A percentile compares a stretch with the other conserved stretches of the same genome.
Conservation (phyloP, 2,113 vertebrate genomes). For the Triplophysa siluroides region DNA sequence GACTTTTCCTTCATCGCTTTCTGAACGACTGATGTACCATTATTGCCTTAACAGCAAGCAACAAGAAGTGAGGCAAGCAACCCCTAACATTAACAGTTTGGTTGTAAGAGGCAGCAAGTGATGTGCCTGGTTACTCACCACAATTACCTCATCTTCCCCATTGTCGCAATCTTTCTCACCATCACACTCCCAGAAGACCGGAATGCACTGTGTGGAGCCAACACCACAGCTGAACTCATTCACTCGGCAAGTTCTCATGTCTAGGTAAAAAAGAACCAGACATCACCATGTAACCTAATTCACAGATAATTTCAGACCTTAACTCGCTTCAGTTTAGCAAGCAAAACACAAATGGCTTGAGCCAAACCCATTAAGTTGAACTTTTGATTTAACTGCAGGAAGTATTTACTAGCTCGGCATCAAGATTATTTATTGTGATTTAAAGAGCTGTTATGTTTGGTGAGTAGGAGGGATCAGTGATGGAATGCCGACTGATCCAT, state of each 20-base stretch:
- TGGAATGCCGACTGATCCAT: background rate
- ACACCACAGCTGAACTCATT: conserved; percentile 93
- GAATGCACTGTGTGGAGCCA: conserved; percentile 89
- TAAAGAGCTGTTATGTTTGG: background rate
- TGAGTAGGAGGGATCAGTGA: background rate
- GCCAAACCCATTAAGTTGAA: background rate
- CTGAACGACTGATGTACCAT: background rate
- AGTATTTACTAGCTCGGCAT: background rate
- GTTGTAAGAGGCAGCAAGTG: background rate
- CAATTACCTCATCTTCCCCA: conserved; percentile 93
- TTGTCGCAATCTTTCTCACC: conserved; percentile 94
- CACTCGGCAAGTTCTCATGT: conserved; percentile 87
- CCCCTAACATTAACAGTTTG: background rate
- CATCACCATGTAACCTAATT: background rate
- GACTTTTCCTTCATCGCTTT: background rate
- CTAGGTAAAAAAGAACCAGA: conserved; percentile 66
- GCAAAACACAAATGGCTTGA: background rate
- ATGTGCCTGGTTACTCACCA: conserved; percentile 75
- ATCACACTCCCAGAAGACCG: conserved; percentile 94
- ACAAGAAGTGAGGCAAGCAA: background rate
- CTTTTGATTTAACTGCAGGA: background rate
- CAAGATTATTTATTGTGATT: background rate
- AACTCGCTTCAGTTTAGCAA: background rate
- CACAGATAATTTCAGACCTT: background rate
- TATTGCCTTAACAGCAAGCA: conserved; percentile 6